phyloP scores from a whole-genome alignment of 2,113 vertebrate genomes.

The Zootoca vivipara region DNA sequence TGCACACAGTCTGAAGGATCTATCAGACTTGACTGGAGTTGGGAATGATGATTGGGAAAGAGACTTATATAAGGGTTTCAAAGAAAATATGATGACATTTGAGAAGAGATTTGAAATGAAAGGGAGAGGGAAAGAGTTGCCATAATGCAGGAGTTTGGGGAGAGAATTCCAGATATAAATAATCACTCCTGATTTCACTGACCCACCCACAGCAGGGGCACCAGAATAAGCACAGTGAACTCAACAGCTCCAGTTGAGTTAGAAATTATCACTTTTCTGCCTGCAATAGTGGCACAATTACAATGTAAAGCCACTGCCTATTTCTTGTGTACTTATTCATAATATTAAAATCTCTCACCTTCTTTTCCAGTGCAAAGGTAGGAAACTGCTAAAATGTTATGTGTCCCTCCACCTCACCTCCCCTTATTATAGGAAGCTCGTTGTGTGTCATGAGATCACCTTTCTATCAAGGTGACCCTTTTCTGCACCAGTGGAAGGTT shows the following conservation, averaged over 20 bases:
- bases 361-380: neutral
- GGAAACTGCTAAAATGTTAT: constrained; percentile 2
- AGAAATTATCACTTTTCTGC: neutral
- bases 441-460: neutral
- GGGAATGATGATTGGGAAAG: neutral
- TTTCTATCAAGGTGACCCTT: neutral
- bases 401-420: neutral
- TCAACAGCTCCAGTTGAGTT: neutral
- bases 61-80: neutral
- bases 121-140: neutral
- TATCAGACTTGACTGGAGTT: neutral
- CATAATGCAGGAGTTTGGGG: neutral
- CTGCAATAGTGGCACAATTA: neutral
- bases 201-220: neutral
- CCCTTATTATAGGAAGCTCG: neutral
- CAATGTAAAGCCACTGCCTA: neutral
- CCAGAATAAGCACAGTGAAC: neutral
- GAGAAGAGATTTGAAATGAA: neutral
- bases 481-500: constrained; percentile 10
- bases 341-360: neutral
- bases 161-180: neutral
- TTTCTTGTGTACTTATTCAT: neutral
- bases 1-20: too few species aligned
- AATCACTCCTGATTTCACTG: neutral
- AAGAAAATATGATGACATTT: neutral